Evolutionary conservation across 1,140 invertebrate genomes (phyloP).

Genomic region (Micrasema longulum): DNA sequence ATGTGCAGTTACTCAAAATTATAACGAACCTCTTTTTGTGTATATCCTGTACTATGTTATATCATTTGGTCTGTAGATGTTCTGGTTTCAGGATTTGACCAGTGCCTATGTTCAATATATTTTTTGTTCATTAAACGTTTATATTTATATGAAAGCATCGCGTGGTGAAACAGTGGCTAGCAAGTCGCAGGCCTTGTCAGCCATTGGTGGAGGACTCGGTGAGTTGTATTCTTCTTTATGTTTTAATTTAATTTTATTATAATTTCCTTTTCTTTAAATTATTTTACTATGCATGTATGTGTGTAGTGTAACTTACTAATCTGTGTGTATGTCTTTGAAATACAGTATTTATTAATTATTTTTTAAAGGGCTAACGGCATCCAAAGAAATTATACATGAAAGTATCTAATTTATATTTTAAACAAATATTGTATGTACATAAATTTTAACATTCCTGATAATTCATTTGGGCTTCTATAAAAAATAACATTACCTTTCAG

Average conservation of each 20-base stretch:
- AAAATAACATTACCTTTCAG: no score
- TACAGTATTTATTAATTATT: no score
- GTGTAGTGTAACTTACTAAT: no score
- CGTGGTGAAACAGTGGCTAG: conserved; percentile 65
- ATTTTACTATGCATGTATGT: background rate
- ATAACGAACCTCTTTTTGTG: background rate
- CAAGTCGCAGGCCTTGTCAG: conserved; percentile 68
- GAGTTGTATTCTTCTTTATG: conserved; percentile 56
- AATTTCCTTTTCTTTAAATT: background rate
- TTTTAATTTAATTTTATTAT: background rate
- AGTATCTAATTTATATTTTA: no score
- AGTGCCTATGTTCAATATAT: conserved; percentile 43
- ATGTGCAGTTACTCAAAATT: background rate
- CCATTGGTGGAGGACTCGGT: conserved; percentile 67
- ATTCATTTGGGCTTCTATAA: no score
- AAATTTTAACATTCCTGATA: no score
- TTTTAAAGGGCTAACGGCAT: no score
- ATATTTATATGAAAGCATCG: conserved; percentile 71
- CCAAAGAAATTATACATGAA: no score
- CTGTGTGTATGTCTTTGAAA: no score
- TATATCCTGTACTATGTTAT: conserved; percentile 20
- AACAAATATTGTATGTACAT: no score
- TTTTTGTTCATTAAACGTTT: conserved; percentile 57
- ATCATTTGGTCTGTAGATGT: conserved; percentile 35
- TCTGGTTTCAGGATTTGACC: conserved; percentile 44